Conservation (phyloP, 2,888 invertebrate genomes). For the Yponomeuta sedellus region DNA sequence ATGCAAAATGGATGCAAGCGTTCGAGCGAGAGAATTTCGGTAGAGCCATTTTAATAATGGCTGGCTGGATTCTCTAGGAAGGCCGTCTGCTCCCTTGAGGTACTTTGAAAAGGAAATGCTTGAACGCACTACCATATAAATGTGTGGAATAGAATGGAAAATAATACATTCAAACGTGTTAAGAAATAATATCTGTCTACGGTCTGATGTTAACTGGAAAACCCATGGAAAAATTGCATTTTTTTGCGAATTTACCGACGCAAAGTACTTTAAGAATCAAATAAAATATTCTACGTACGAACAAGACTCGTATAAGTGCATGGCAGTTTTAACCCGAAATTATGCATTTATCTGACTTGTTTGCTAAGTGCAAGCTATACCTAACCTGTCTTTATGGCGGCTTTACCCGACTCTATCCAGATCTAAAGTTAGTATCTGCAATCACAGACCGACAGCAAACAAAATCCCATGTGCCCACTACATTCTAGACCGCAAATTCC, state of each 20-base stretch:
- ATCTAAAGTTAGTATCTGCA: neutral
- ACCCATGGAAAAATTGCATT: no score
- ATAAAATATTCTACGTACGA: no score
- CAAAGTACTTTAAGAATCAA: no score
- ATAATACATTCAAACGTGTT: neutral
- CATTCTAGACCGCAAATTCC: neutral
- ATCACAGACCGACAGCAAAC: neutral
- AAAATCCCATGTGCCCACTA: neutral
- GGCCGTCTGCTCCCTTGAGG: conserved; percentile 26
- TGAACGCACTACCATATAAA: neutral
- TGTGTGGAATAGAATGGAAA: neutral
- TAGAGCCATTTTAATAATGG: conserved; percentile 4
- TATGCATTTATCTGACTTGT: neutral
- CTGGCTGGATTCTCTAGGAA: neutral
- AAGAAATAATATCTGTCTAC: no score
- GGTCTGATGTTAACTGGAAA: no score
- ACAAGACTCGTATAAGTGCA: no score
- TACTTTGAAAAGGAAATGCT: conserved; percentile 27
- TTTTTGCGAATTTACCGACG: no score
- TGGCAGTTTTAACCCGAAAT: neutral
- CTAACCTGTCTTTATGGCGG: no score
- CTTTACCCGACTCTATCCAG: neutral
- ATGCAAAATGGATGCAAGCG: conserved; percentile 45
- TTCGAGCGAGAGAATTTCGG: conserved; percentile 7
- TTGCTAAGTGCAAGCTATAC: neutral